A percentile compares a stretch with the other conserved stretches of the same genome.
These are phyloP conservation scores for Drosophila ironensis DNA, from an alignment of 1,140 invertebrate genomes.

Conservation along the genomic window DNA sequence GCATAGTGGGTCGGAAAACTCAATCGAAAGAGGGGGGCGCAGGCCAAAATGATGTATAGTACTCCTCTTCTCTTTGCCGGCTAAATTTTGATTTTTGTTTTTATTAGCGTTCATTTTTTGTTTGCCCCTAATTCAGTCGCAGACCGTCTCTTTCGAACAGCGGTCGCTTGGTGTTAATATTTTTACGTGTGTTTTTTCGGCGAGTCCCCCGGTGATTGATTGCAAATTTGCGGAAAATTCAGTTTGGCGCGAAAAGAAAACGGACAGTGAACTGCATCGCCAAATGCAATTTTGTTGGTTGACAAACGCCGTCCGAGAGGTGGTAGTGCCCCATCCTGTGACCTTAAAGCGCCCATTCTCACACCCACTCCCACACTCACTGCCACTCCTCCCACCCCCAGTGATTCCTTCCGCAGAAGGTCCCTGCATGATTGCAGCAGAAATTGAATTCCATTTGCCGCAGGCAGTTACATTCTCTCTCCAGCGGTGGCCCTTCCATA, in stretches of 20 bases:
- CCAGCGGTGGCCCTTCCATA: slow-evolving; percentile 46
- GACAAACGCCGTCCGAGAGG: slow-evolving; percentile 61
- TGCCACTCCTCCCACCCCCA: slow-evolving; percentile 12
- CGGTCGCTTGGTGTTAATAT: slow-evolving; percentile 23
- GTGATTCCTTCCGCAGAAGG: slow-evolving; percentile 4
- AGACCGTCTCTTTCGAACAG: slow-evolving; percentile 16
- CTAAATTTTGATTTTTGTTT: slow-evolving; percentile 5
- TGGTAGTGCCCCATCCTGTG: slow-evolving; percentile 30
- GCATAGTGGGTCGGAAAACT: slow-evolving; percentile 2
- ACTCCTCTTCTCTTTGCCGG: slow-evolving; percentile 35
- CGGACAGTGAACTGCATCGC: neutral
- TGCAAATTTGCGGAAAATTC: slow-evolving; percentile 47
- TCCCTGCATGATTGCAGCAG: slow-evolving; percentile 55
- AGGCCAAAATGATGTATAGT: neutral
- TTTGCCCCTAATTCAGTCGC: slow-evolving; percentile 21
- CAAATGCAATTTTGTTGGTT: slow-evolving; percentile 79
- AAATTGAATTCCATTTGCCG: slow-evolving; percentile 63
- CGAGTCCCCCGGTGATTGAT: slow-evolving; percentile 47
- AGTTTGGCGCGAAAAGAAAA: slow-evolving; percentile 30
- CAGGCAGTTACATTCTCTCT: slow-evolving; percentile 17
- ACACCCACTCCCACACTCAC: neutral
- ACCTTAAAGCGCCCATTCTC: neutral
- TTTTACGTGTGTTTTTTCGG: neutral
- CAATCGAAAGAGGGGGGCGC: slow-evolving; percentile 28
- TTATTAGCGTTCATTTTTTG: slow-evolving; percentile 12